Evolutionary conservation across 2,113 vertebrate genomes (phyloP).

Genomic region (human (Homo sapiens)): DNA sequence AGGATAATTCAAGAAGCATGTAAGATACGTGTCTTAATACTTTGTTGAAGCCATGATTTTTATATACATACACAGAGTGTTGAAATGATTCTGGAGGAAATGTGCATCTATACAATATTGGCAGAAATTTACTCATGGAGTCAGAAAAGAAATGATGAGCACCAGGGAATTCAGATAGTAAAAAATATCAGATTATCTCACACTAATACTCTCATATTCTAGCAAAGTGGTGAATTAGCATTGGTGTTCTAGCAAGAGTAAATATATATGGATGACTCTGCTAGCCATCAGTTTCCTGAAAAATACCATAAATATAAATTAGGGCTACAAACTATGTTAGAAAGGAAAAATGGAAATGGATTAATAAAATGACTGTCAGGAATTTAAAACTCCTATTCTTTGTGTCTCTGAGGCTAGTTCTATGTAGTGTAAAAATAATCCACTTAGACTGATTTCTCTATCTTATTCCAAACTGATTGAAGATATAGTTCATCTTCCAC

Average conservation of each 20-base stretch:
- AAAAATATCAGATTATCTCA: neutral
- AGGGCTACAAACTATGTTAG: neutral
- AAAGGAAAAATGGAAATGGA: neutral
- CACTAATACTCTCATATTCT: neutral
- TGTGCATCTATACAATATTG: neutral
- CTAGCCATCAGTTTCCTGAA: neutral
- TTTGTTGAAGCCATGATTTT: neutral
- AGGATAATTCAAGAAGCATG: neutral
- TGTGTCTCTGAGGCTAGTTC: neutral
- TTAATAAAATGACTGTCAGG: neutral
- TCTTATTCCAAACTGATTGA: neutral
- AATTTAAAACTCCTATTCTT: neutral
- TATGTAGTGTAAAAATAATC: neutral
- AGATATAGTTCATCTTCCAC: neutral
- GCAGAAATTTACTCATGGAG: neutral
- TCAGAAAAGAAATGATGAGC: neutral
- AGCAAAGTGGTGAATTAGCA: neutral
- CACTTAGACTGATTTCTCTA: neutral
- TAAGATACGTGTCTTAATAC: neutral
- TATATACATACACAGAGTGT: neutral
- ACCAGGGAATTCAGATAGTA: neutral
- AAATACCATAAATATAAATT: neutral
- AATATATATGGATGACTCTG: neutral
- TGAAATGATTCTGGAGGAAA: neutral
- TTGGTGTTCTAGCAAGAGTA: neutral